phyloP scores from a whole-genome alignment of 2,888 invertebrate genomes.

The Ormyrus rosae region DNA sequence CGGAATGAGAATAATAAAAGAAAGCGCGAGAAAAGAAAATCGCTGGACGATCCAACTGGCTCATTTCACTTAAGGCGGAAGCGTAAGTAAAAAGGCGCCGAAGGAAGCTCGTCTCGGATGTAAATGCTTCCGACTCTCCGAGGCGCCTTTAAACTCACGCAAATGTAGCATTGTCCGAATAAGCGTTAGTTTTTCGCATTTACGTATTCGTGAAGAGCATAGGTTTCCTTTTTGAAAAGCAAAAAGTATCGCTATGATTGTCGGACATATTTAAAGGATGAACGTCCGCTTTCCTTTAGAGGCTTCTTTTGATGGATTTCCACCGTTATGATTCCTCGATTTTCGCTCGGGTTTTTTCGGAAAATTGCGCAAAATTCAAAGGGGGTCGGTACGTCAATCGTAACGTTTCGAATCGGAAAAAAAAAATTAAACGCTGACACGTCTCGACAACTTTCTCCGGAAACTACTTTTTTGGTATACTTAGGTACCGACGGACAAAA shows the following conservation, averaged over 20 bases:
- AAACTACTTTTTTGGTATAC: conserved; percentile 32
- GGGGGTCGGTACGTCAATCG: conserved; percentile 46
- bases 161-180: conserved; percentile 54
- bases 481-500: conserved; percentile 48
- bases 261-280: conserved; percentile 26
- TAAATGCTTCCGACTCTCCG: neutral
- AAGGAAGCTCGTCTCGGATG: conserved; percentile 27
- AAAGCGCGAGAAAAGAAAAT: conserved; percentile 31
- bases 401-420: neutral
- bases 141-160: conserved; percentile 12
- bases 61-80: conserved; percentile 48
- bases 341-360: conserved; percentile 54
- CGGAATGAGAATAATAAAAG: conserved; percentile 24
- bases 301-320: conserved; percentile 48
- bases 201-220: conserved; percentile 5
- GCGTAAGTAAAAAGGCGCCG: conserved; percentile 28
- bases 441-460: conserved; percentile 24
- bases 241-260: conserved; percentile 13
- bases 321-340: conserved; percentile 50
- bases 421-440: conserved; percentile 37
- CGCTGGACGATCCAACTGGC: conserved; percentile 42
- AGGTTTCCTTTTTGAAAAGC: conserved; percentile 2
- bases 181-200: conserved; percentile 52
- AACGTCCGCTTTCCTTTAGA: conserved; percentile 40
- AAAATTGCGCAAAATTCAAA: conserved; percentile 10